phyloP scores from a whole-genome alignment of 1,140 invertebrate genomes.

The Saccostrea echinata region DNA sequence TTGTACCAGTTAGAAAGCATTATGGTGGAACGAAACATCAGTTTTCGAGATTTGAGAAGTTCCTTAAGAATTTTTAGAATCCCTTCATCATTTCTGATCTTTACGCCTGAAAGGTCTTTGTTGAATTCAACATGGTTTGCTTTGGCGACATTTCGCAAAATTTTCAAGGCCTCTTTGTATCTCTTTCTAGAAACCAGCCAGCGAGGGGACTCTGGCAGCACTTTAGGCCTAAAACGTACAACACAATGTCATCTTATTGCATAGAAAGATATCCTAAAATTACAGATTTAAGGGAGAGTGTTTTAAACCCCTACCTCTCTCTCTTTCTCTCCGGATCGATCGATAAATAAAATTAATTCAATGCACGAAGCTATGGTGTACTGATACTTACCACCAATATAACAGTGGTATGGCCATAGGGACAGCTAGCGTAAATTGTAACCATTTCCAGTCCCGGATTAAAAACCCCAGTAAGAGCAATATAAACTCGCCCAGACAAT shows the following conservation, averaged over 20 bases:
- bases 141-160: slow-evolving; percentile 65
- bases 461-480: slow-evolving; percentile 73
- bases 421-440: slow-evolving; percentile 72
- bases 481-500: slow-evolving; percentile 72
- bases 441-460: slow-evolving; percentile 73
- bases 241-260: not conserved
- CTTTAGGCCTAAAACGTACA: slow-evolving; percentile 51
- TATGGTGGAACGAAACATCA: not conserved
- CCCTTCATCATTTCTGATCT: not conserved
- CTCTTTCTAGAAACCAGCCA: slow-evolving; percentile 71
- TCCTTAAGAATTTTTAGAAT: slow-evolving; percentile 31
- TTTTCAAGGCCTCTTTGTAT: slow-evolving; percentile 67
- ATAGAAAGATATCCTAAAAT: too few species aligned
- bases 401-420: slow-evolving; percentile 71
- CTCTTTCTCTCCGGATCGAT: not conserved
- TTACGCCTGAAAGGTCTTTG: slow-evolving; percentile 34
- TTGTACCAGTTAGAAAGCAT: slow-evolving; percentile 24
- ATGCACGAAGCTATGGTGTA: too few species aligned
- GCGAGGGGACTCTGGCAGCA: slow-evolving; percentile 74
- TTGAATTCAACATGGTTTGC: slow-evolving; percentile 66
- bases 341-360: not conserved
- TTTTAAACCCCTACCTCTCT: too few species aligned
- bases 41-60: not conserved
- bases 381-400: slow-evolving; percentile 74
- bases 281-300: too few species aligned